Evolutionary conservation across 2,888 invertebrate species (phyloP).

Genomic region (Maniola hyperantus): DNA sequence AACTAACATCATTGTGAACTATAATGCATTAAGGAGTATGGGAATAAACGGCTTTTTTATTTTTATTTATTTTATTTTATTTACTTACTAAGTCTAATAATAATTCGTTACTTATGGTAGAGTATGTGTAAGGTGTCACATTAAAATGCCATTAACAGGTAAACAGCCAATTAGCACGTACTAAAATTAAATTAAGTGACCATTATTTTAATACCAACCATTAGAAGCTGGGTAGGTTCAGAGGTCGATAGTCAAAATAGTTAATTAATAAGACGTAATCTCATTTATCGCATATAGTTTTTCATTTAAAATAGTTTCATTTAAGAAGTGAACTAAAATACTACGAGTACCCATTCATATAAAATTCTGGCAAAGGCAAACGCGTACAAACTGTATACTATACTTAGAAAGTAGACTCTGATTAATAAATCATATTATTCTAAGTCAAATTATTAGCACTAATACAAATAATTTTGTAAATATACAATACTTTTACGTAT

Average conservation of each 20-base stretch:
- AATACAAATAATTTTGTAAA: neutral
- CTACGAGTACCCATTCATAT: no score
- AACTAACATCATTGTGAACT: no score
- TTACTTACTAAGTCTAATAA: no score
- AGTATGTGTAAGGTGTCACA: neutral
- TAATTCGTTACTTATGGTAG: no score
- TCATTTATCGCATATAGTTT: neutral
- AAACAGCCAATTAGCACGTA: neutral
- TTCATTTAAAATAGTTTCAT: neutral
- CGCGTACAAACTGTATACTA: no score
- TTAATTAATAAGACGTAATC: neutral
- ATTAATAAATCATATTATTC: neutral
- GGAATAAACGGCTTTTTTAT: no score
- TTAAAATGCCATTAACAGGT: slow-evolving; percentile 9
- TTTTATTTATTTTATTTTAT: no score
- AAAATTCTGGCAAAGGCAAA: no score
- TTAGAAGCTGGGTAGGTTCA: neutral
- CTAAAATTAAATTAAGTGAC: slow-evolving; percentile 4
- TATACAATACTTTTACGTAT: neutral
- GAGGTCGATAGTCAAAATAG: neutral
- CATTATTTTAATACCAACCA: slow-evolving; percentile 2
- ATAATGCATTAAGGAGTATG: no score
- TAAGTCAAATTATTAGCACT: neutral
- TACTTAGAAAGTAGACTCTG: neutral
- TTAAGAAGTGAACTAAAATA: neutral